phyloP scores from a whole-genome alignment of 1,140 invertebrate genomes.

The Caerostris darwini region DNA sequence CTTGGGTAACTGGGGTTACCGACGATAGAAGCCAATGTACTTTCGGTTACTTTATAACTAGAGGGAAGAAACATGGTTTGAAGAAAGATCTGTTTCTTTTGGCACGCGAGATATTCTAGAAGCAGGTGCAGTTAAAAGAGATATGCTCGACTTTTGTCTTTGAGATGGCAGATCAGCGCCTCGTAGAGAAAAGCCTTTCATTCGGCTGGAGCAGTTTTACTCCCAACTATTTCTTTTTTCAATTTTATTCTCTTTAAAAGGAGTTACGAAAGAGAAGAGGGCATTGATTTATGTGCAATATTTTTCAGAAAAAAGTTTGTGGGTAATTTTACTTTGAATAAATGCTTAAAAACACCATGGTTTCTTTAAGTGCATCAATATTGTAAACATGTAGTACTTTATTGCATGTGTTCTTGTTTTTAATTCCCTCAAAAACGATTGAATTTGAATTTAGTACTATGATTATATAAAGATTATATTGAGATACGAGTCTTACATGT shows the following conservation, averaged over 20 bases:
- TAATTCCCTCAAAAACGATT: no score
- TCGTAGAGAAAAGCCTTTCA: no score
- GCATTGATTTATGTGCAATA: neutral
- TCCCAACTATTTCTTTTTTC: no score
- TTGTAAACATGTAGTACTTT: no score
- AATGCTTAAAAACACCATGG: neutral
- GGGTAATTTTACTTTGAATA: neutral
- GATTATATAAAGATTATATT: no score
- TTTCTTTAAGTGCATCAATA: neutral
- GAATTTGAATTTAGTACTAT: no score
- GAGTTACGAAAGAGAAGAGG: neutral
- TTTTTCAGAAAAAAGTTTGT: neutral
- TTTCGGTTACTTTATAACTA: neutral
- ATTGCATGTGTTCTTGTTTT: no score
- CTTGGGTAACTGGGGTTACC: neutral
- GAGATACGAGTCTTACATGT: no score
- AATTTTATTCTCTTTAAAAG: no score
- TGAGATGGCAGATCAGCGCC: neutral
- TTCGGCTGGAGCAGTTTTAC: no score
- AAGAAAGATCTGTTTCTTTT: neutral
- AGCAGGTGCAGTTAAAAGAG: constrained; percentile 11
- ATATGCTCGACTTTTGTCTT: neutral
- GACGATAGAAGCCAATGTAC: neutral
- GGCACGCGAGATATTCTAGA: neutral
- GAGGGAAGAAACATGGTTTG: neutral